Evolutionary conservation across 2,888 invertebrate species (phyloP), one percentile per base, ranked within the genome.

Genomic region (Temnothorax ravouxi): DNA sequence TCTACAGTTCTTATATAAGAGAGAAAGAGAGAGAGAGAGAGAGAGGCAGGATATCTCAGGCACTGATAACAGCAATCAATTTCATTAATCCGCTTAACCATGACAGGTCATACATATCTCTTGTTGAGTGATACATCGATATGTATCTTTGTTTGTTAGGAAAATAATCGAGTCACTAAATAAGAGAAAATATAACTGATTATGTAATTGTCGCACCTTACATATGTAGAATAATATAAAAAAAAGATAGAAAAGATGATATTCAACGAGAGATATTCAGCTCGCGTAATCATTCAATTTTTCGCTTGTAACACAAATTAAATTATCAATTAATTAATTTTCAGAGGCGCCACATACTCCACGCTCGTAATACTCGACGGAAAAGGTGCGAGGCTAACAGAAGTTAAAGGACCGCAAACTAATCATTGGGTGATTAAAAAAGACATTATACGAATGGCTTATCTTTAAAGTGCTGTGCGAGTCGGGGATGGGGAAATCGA

Each of bases 271-370:
- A 59, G 41, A 25, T 44, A 59, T 29, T 18, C 6, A 61, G 2
- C 41, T 29, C 15, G 13, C 13, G 18, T 25, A 29, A 56, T 25
- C 21, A 13, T 25, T 25, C 15, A 4, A 21, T 38, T 1, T 9
- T 15, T n/a, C 1, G 6, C 2, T 64, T 11, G 1, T 18, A 52
- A 15, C 2, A 56, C 3, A 56, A 44, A 72, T 4, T 29, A 15
- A n/a, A 71, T 71, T 21, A 18, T 25, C 50, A 76, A 29, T 61
- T 44, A 18, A 66, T 76, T 76, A 25, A 76, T 18, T 59, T 86
- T 59, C 95, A 99, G 99, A 41, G 99, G 99, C 61, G 98, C 97
- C 44, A 98, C 98, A 84, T 97, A 97, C 93, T 98, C 98, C 18
- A 97, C 97, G 84, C 95, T 98, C 62, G 96, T 98, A 47, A 96